phyloP scores from a whole-genome alignment of 2,797 vertebrate genomes.

The Poecilia velifera region DNA sequence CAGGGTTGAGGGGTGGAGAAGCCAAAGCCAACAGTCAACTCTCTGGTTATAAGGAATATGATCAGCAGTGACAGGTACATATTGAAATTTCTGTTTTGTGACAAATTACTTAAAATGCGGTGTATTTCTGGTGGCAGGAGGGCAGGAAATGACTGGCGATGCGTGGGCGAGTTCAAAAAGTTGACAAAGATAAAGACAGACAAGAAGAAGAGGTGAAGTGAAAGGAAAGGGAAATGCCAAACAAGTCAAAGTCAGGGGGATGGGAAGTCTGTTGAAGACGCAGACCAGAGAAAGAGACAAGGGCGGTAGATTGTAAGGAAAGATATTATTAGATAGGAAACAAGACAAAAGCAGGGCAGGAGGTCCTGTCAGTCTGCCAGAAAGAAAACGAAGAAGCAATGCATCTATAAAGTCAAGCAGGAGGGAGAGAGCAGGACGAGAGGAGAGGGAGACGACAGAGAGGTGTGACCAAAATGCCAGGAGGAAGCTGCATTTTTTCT shows the following conservation, averaged over 20 bases:
- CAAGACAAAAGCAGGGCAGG: constrained; percentile 55
- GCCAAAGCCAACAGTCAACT: constrained; percentile 42
- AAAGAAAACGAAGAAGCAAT: constrained; percentile 34
- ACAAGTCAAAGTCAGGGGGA: constrained; percentile 46
- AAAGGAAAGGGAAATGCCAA: constrained; percentile 53
- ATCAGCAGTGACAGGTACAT: constrained; percentile 59
- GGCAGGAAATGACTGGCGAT: constrained; percentile 46
- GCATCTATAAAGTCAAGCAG: constrained; percentile 41
- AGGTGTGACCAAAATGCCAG: constrained; percentile 73
- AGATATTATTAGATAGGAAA: constrained; percentile 53
- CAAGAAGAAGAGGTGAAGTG: constrained; percentile 12
- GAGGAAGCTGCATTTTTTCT: constrained; percentile 51
- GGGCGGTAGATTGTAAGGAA: constrained; percentile 23
- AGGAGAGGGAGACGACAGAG: constrained; percentile 38
- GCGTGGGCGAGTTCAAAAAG: constrained; percentile 38
- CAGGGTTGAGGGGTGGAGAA: neutral
- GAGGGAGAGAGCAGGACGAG: constrained; percentile 23
- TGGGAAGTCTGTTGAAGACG: constrained; percentile 47
- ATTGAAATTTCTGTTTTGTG: constrained; percentile 60
- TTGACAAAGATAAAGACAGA: constrained; percentile 48
- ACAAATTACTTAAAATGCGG: constrained; percentile 54
- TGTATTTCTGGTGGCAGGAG: constrained; percentile 62
- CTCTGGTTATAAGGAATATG: constrained; percentile 37
- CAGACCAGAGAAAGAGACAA: constrained; percentile 39
- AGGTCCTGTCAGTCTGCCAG: constrained; percentile 50